Evolutionary conservation across 2,113 vertebrate species (phyloP), one percentile per base, ranked within the genome.

Genomic region (Nesogale talazaci): DNA sequence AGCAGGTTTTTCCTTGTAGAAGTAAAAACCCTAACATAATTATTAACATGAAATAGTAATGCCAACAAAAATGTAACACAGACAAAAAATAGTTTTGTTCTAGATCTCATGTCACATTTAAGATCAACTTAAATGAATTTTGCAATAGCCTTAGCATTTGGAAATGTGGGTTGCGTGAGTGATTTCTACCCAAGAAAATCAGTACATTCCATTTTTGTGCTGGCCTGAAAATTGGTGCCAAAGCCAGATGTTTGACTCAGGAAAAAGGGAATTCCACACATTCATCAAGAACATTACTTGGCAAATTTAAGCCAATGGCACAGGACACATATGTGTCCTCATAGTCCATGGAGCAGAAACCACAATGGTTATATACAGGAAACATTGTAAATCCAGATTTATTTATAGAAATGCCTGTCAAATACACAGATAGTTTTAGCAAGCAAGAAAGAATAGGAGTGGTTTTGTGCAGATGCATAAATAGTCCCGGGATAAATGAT

Each of bases 351-450:
- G 83, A 75, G 42, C 72, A 91, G 83, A 94, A 97, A 94, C 83
- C 89, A 93, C 94, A 94, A 0, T 81, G 84, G 87, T 89, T 95
- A 93, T 92, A 92, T 95, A 79, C 74, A 90, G 86, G 89, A 92
- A 96, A 67, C 87, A 90, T 3, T 95, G 61, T 83, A 96, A 96
- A 88, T 83, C 36, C 69, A 59, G 57, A 17, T 86, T 27, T 97
- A 96, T 96, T 96, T 97, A 89, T 97, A 96, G 96, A 93, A 94
- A 86, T 90, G 85, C 61, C 88, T 88, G 40, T 88, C 77, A 94
- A 95, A 95, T 61, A 90, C 14, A 74, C 65, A 88, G 95, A 88
- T 96, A 94, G 94, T 96, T 96, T 96, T 97, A 96, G 94, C 46
- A 52, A 52, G 46, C 84, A 88, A 90, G 52, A 94, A 95, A 83